These are phyloP conservation scores for Tuberolachnus salignus DNA, from an alignment of 2,888 invertebrate species.

Conservation along the genomic window DNA sequence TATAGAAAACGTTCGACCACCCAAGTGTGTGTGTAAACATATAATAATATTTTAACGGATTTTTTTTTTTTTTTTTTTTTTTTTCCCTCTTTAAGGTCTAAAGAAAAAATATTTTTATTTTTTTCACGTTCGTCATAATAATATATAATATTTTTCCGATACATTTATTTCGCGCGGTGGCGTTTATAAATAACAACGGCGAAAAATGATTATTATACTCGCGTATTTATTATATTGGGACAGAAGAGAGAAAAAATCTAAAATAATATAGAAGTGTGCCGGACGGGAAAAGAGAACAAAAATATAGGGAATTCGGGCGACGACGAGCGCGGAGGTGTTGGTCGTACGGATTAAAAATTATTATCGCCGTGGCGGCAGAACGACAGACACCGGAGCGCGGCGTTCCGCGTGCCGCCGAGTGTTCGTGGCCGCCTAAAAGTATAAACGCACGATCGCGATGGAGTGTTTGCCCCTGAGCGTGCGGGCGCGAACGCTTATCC, in stretches of 20 bases:
- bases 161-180: too few relatives aligned
- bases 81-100: too few relatives aligned
- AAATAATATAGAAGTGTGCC: not conserved
- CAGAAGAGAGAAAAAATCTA: not conserved
- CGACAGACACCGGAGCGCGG: not conserved
- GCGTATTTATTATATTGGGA: not conserved
- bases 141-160: too few relatives aligned
- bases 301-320: not conserved
- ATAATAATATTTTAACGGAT: too few relatives aligned
- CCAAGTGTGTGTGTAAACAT: too few relatives aligned
- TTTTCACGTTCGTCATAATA: too few relatives aligned
- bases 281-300: not conserved
- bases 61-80: too few relatives aligned
- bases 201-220: too few relatives aligned
- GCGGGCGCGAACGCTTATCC: not conserved
- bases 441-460: too few relatives aligned
- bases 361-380: not conserved
- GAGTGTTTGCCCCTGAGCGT: conserved; percentile 2
- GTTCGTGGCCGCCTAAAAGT: conserved; percentile 23
- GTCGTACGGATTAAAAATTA: conserved; percentile 17
- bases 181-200: not conserved
- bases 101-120: too few relatives aligned
- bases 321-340: not conserved
- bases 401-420: not conserved
- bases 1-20: too few relatives aligned